A percentile compares a stretch with the other conserved stretches of the same genome.
These are phyloP conservation scores for Paramormyrops hopkinsi DNA, from an alignment of 2,797 vertebrate genomes.

Conservation along the genomic window DNA sequence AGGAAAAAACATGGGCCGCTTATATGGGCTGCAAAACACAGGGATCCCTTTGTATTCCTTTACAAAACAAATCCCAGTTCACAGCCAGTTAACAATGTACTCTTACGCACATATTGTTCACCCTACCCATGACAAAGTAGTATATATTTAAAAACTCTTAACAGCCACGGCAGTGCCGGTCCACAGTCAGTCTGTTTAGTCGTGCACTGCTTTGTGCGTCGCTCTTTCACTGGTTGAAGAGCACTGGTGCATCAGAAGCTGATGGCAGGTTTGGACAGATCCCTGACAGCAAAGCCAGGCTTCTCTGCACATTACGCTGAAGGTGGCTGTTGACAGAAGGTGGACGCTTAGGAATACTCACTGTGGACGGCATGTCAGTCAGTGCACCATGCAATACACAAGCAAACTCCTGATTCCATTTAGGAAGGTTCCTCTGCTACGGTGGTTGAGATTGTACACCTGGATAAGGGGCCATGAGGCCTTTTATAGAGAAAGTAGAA, in stretches of 20 bases:
- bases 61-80: background rate
- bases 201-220: background rate
- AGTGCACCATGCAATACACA: background rate
- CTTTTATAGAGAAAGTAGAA: background rate
- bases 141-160: background rate
- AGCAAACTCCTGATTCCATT: background rate
- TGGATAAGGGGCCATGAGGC: background rate
- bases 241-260: background rate
- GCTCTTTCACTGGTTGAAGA: background rate
- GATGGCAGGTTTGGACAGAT: background rate
- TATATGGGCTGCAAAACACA: background rate
- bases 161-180: background rate
- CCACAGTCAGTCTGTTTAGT: background rate
- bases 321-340: background rate
- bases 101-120: background rate
- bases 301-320: background rate
- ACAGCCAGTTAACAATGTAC: background rate
- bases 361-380: background rate
- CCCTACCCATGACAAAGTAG: background rate
- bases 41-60: background rate
- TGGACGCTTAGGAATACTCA: background rate
- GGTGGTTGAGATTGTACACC: background rate
- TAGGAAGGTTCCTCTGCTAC: background rate
- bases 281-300: background rate
- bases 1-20: background rate